Evolutionary conservation across 2,888 invertebrate genomes (phyloP).

Genomic region (Xylota sylvarum): DNA sequence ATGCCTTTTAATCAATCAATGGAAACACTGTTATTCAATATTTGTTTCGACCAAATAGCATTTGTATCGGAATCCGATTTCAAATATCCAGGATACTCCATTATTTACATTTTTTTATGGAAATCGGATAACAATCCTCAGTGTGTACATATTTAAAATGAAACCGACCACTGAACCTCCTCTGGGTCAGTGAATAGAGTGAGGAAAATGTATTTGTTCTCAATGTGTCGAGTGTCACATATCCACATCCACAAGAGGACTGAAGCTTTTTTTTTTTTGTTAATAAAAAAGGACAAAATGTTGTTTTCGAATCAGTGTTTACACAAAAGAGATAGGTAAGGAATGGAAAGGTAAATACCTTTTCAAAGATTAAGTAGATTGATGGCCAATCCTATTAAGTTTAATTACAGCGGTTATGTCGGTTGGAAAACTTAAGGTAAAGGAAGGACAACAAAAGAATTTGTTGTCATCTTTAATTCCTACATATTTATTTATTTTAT

Average conservation of each 20-base stretch:
- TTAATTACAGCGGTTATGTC: too few relatives aligned
- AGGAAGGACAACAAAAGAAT: not conserved
- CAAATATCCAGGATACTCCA: not conserved
- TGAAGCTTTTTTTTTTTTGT: not conserved
- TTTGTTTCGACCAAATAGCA: slow-evolving; percentile 1
- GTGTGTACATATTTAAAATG: not conserved
- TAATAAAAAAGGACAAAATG: too few relatives aligned
- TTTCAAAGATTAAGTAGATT: too few relatives aligned
- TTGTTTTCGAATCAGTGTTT: too few relatives aligned
- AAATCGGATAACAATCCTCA: not conserved
- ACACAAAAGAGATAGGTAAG: too few relatives aligned
- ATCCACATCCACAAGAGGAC: too few relatives aligned
- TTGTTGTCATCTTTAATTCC: too few relatives aligned
- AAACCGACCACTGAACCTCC: not conserved
- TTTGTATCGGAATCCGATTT: not conserved
- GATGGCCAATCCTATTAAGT: too few relatives aligned
- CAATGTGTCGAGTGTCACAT: not conserved
- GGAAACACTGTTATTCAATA: slow-evolving; percentile 48
- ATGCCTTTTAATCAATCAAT: slow-evolving; percentile 53
- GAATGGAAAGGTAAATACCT: too few relatives aligned
- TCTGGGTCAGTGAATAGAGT: not conserved
- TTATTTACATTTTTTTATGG: not conserved
- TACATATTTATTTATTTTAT: too few relatives aligned
- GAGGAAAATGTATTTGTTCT: not conserved
- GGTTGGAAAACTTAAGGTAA: too few relatives aligned